Base-by-base conservation (phyloP, 2,797 vertebrate species). In the Coregonus suidteri region DNA sequence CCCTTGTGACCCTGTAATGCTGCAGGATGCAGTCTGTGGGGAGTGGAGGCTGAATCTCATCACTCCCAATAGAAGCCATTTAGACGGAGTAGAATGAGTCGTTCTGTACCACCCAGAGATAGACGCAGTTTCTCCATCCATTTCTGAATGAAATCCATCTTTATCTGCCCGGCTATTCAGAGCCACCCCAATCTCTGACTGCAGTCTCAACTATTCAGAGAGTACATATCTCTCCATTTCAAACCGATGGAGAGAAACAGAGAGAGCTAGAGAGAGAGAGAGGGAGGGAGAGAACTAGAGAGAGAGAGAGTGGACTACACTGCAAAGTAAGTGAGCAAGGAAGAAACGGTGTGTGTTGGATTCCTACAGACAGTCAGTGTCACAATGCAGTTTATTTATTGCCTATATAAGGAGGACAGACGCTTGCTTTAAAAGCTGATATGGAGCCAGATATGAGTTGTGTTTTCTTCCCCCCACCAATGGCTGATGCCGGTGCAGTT, bases 1-100 rank as follows among this genome's bases (percentile, higher is more conserved):
- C 90, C 88, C 59, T 20, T 82, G 81, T 86, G 88, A 88, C 90
- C 85, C 82, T 74, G n/a, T 13, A 71, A 37, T 51, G 35, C 62
- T 37, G 30, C 2, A 30, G 77, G 81, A 85, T 73, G 80, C 35
- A 15, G 14, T 62, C 65, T 69, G 66, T 54, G 16, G 34, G 37
- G 35, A 41, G 31, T 37, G 4, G 31, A 9, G 35, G 6, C 30
- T 31, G 30, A 67, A 67, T 67, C 30, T 67, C 25, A 34, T 67
- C 31, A 67, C 15, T 34, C 65, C 14, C 56, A 62, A 20, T 62
- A 62, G n/a, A 62, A 62, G n/a, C 56, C 56, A 59, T 59, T 59
- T 20, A 20, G n/a, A 59, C 56, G 18, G n/a, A 59, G 56, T 59
- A 59, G 56, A 20, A 59, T 59, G 16, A 59, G 56, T 20, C 3